These are phyloP conservation scores for Xestia sexstrigata DNA, from an alignment of 2,888 invertebrate genomes.

Conservation along the genomic window DNA sequence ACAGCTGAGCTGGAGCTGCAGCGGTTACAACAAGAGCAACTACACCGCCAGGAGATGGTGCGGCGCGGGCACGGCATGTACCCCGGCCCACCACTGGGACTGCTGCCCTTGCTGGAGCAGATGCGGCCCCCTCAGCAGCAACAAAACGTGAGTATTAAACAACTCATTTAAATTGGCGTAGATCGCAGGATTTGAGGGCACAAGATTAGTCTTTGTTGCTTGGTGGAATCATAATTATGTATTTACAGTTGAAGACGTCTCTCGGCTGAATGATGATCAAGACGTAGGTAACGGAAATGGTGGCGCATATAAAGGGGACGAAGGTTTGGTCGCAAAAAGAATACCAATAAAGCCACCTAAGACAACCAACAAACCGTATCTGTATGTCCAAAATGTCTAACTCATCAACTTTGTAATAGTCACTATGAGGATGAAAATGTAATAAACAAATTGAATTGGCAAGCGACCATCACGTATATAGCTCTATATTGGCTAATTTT, in stretches of 20 bases:
- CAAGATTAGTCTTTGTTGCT: background rate
- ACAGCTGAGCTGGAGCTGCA: conserved; percentile 92
- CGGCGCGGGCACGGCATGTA: conserved; percentile 87
- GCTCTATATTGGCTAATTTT: conserved; percentile 65
- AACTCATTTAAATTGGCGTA: background rate
- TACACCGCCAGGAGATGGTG: conserved; percentile 90
- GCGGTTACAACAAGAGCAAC: conserved; percentile 92
- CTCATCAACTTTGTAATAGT: conserved; percentile 24
- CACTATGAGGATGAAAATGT: conserved; percentile 24
- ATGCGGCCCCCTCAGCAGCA: conserved; percentile 86
- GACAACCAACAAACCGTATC: background rate
- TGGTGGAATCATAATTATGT: background rate
- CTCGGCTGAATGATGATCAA: background rate
- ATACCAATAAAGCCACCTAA: background rate
- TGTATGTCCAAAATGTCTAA: conserved; percentile 6
- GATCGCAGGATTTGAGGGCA: background rate
- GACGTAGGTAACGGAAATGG: too few species aligned
- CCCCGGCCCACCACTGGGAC: conserved; percentile 92
- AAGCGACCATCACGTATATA: conserved; percentile 56
- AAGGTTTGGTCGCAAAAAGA: too few species aligned
- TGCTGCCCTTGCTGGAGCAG: conserved; percentile 93
- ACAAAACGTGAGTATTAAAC: conserved; percentile 81
- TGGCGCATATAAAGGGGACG: too few species aligned
- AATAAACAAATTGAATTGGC: conserved; percentile 54
- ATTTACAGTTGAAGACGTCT: background rate